Evolutionary conservation across 2,888 invertebrate genomes (phyloP).

Genomic region (Chymomyza caudatula): DNA sequence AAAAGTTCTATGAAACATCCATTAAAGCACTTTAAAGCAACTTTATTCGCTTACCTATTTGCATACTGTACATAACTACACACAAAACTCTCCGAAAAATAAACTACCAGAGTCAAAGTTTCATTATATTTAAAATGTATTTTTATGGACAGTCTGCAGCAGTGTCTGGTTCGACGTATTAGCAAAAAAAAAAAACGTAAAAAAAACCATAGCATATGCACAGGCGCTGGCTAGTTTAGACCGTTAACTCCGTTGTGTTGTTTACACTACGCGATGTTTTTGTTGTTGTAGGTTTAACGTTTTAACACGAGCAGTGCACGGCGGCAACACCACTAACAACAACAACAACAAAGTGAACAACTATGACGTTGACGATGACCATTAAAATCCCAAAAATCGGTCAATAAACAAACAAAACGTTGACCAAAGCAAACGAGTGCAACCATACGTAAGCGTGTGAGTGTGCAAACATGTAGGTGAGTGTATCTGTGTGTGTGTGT

Average conservation of each 20-base stretch:
- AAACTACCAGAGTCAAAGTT: neutral
- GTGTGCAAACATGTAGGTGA: slow-evolving; percentile 1
- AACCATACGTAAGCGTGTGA: neutral
- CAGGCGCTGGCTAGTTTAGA: neutral
- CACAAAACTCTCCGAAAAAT: neutral
- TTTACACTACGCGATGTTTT: slow-evolving; percentile 15
- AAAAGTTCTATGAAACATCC: too few species aligned
- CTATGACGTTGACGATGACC: slow-evolving; percentile 36
- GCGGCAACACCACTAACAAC: neutral
- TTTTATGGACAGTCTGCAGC: neutral
- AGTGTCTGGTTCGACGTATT: neutral
- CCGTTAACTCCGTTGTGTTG: neutral
- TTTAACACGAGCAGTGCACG: slow-evolving; percentile 39
- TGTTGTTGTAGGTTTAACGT: slow-evolving; percentile 29
- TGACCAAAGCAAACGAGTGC: slow-evolving; percentile 25
- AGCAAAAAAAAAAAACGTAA: neutral
- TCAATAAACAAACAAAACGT: slow-evolving; percentile 72
- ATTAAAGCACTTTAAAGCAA: too few species aligned
- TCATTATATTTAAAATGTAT: neutral
- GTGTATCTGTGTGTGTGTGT: neutral
- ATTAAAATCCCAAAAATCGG: slow-evolving; percentile 62
- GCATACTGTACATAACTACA: too few species aligned
- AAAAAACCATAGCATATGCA: neutral
- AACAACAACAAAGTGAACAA: neutral
- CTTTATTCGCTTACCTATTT: too few species aligned